These are phyloP conservation scores for Nothobranchius furzeri DNA, from an alignment of 2,113 vertebrate genomes.

Conservation along the genomic window DNA sequence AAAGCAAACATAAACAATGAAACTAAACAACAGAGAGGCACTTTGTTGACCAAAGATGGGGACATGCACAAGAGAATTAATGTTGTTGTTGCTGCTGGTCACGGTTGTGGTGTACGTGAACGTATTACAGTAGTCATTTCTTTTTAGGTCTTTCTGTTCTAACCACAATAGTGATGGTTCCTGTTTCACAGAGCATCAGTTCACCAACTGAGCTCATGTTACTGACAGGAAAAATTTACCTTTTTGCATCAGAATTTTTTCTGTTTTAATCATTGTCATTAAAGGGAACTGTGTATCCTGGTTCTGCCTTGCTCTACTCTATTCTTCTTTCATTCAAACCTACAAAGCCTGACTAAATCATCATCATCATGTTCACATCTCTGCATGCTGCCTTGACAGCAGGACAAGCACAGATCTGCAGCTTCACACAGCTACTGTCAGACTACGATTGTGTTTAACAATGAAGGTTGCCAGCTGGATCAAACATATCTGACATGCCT, in stretches of 20 bases:
- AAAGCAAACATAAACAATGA: conserved; percentile 17
- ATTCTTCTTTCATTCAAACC: conserved; percentile 22
- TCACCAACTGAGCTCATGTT: conserved; percentile 11
- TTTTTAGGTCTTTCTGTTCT: conserved; percentile 18
- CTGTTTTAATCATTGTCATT: conserved; percentile 68
- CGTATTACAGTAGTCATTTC: conserved; percentile 14
- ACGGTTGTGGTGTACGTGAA: neutral
- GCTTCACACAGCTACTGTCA: conserved; percentile 42
- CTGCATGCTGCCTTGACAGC: conserved; percentile 30
- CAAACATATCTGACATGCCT: conserved; percentile 38
- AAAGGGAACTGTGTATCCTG: conserved; percentile 50
- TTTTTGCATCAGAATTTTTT: conserved; percentile 38
- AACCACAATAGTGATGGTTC: neutral
- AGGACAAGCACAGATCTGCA: conserved; percentile 27
- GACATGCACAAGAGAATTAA: neutral
- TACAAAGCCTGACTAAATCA: conserved; percentile 36
- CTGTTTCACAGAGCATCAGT: neutral
- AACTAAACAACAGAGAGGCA: neutral
- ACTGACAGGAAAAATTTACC: conserved; percentile 13
- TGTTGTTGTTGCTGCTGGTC: neutral
- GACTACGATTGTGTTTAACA: conserved; percentile 25
- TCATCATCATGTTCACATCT: conserved; percentile 47
- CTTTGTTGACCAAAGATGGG: neutral
- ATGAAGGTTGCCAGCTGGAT: conserved; percentile 39
- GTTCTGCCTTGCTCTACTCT: conserved; percentile 31